Evolutionary conservation across 2,888 invertebrate genomes (phyloP).

Genomic region (Spodoptera exigua): DNA sequence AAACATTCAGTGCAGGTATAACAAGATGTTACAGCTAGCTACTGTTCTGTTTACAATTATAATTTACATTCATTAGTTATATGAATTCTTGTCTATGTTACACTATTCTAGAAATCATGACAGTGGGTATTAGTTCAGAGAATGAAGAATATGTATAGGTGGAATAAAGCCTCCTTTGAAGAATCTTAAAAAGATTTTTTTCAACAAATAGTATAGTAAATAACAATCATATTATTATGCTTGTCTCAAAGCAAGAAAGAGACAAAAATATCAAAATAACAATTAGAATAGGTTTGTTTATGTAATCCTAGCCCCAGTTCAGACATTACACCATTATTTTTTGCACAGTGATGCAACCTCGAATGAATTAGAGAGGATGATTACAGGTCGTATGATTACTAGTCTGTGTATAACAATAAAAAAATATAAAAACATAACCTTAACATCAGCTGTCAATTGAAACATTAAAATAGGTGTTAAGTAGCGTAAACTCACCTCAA

Average conservation of each 20-base stretch:
- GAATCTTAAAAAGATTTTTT: neutral
- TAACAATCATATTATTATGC: slow-evolving; percentile 21
- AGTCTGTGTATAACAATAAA: slow-evolving; percentile 45
- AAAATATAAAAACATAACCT: slow-evolving; percentile 85
- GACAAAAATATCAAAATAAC: slow-evolving; percentile 38
- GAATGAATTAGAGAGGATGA: slow-evolving; percentile 46
- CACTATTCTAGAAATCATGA: slow-evolving; percentile 15
- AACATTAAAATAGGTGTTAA: slow-evolving; percentile 39
- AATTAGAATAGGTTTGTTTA: slow-evolving; percentile 35
- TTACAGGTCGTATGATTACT: slow-evolving; percentile 31
- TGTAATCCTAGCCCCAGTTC: slow-evolving; percentile 32
- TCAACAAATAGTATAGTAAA: slow-evolving; percentile 7
- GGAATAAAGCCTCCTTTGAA: slow-evolving; percentile 5
- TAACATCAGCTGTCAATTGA: slow-evolving; percentile 72
- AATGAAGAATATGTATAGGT: slow-evolving; percentile 24
- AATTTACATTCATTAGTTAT: slow-evolving; percentile 22
- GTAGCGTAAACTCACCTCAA: slow-evolving; percentile 86
- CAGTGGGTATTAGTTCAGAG: neutral
- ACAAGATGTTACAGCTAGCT: slow-evolving; percentile 1
- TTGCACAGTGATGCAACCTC: slow-evolving; percentile 39
- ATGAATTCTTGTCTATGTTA: slow-evolving; percentile 9
- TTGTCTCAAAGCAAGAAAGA: slow-evolving; percentile 35
- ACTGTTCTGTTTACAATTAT: slow-evolving; percentile 33
- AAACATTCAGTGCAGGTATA: too few species aligned
- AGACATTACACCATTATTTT: slow-evolving; percentile 20